Base-by-base conservation (phyloP, 2,888 invertebrate species). In the Siphonodentalium dalli region DNA sequence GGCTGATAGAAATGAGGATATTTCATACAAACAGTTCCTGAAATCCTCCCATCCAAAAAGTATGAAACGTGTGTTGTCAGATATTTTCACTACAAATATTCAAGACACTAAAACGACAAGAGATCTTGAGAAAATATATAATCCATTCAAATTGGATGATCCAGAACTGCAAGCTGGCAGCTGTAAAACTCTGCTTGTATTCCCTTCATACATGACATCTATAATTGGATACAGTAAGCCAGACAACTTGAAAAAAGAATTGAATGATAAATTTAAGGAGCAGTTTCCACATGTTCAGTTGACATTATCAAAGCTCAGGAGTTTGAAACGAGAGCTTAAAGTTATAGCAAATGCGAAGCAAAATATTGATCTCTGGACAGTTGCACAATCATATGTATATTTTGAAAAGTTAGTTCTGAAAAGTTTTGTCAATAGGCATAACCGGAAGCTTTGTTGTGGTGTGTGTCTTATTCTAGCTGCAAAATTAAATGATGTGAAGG, bases 371-470 rank as follows among this genome's bases (percentile, higher is more conserved):
- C 84, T 95, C 55, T 85, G 96, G 58, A 93, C 93, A 1, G 91
- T 98, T 18, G 96, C 98, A 18, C 94, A 95, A 80, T 92, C 96
- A 0, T 97, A 94, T 78, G 97, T 97, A n/a, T 98, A 94, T 83
- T 98, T 97, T 82, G 98, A 99, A 82, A 95, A 95, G 80, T 85
- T 98, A 48, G 94, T 98, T 68, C 85, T 96, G 44, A 90, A 91
- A 65, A 83, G 82, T 89, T 90, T 24, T 37, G n/a, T 98, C 44
- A 95, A 93, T 75, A 99, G 98, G 82, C 89, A 89, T 77, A 98
- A 98, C 79, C 87, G 98, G 40, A 98, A 97, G 83, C 84, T 95
- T 54, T 95, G 95, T 79, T 96, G 97, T 15, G 97, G 94, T 34
- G 94, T 95, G 13, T 94, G 96, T 81, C 85, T 99, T 49, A 84